Conservation (phyloP, 2,888 invertebrate species). For the Aphodius granarius region DNA sequence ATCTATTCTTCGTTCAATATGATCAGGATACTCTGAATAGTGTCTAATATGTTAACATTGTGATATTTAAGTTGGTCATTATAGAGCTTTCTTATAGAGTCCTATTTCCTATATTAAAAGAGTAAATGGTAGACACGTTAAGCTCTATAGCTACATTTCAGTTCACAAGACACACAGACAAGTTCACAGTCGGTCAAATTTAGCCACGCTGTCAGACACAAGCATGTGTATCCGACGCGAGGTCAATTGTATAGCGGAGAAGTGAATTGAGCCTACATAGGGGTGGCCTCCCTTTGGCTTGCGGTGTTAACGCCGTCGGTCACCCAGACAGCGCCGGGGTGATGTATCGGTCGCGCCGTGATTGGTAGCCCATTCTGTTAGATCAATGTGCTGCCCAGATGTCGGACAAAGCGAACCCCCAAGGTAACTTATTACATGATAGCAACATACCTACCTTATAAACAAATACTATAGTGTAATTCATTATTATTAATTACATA, state of each 20-base stretch:
- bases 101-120: no score
- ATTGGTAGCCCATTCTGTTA: conserved; percentile 46
- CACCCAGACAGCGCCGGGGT: conserved; percentile 17
- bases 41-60: no score
- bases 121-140: no score
- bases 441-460: neutral
- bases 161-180: no score
- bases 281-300: neutral
- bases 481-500: no score
- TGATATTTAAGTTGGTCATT: no score
- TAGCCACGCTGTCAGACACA: neutral
- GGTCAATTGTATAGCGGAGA: neutral
- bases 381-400: conserved; percentile 42
- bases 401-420: conserved; percentile 38
- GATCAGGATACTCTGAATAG: neutral
- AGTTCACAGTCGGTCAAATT: neutral
- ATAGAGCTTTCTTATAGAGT: no score
- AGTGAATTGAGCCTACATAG: neutral
- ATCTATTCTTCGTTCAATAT: neutral
- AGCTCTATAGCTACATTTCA: no score
- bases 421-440: conserved; percentile 45
- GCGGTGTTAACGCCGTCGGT: conserved; percentile 5
- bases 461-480: neutral
- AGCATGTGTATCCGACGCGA: neutral
- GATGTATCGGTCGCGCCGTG: conserved; percentile 34